Conservation (phyloP, 2,797 vertebrate genomes). For the Emydoidea blandingii region DNA sequence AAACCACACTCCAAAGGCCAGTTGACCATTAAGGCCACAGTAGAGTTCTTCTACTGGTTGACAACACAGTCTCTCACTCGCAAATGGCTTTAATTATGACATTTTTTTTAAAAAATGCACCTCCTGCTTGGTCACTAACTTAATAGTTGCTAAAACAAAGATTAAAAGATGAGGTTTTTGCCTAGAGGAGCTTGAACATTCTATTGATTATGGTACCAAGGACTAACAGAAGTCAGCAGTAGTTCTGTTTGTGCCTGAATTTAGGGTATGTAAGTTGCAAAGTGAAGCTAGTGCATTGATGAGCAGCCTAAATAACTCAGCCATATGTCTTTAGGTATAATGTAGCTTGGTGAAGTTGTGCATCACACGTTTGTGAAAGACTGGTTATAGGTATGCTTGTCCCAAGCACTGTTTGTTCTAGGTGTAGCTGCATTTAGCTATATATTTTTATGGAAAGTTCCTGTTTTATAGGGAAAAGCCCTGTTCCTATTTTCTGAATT, state of each 20-base stretch:
- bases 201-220: neutral
- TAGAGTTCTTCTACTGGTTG: neutral
- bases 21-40: neutral
- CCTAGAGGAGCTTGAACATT: slow-evolving; percentile 2
- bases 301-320: neutral
- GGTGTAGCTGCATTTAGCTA: neutral
- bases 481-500: neutral
- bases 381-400: slow-evolving; percentile 14
- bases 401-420: slow-evolving; percentile 22
- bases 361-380: neutral
- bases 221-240: neutral
- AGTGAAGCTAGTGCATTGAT: neutral
- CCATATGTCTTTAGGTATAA: neutral
- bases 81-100: neutral
- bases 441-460: neutral
- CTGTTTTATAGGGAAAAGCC: neutral
- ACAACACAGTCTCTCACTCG: neutral
- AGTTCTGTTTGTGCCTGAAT: slow-evolving; percentile 7
- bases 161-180: slow-evolving; percentile 1
- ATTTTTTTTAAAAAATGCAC: slow-evolving; percentile 40
- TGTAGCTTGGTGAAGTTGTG: neutral
- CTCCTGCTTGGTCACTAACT: slow-evolving; percentile 49
- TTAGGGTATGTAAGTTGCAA: neutral
- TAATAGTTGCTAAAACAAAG: neutral
- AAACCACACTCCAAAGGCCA: neutral